Evolutionary conservation across 2,888 invertebrate genomes (phyloP).

Genomic region (Dyspetes luteomarginatus): DNA sequence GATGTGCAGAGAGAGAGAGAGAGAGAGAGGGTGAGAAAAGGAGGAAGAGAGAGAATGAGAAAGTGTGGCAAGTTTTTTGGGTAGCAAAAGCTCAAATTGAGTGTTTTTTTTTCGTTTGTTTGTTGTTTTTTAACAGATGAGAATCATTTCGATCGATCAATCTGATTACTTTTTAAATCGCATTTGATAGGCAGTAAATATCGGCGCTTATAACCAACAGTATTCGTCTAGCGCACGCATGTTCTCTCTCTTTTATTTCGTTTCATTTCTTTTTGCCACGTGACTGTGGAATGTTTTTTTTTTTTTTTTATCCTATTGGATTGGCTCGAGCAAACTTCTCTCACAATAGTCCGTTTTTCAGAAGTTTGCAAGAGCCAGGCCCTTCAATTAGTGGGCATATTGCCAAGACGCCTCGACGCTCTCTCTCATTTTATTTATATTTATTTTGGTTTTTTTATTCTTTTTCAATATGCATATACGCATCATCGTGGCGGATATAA

Average conservation of each 20-base stretch:
- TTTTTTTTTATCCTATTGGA: conserved; percentile 66
- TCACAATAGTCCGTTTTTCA: neutral
- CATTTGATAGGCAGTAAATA: conserved; percentile 51
- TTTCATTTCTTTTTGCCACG: conserved; percentile 68
- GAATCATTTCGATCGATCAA: conserved; percentile 27
- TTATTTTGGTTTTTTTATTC: conserved; percentile 4
- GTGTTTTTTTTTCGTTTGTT: neutral
- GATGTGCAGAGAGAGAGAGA: neutral
- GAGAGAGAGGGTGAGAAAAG: neutral
- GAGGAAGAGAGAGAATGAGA: neutral
- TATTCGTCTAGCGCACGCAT: conserved; percentile 43
- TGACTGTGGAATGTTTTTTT: conserved; percentile 79
- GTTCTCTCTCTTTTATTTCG: conserved; percentile 45
- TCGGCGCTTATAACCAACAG: conserved; percentile 36
- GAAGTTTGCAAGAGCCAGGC: conserved; percentile 66
- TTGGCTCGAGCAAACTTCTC: conserved; percentile 67
- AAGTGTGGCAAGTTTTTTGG: neutral
- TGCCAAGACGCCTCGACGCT: conserved; percentile 66
- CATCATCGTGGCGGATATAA: conserved; percentile 11
- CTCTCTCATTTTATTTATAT: conserved; percentile 2
- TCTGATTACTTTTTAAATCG: conserved; percentile 30
- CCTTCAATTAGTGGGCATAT: conserved; percentile 58
- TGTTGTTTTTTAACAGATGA: neutral
- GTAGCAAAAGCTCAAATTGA: conserved; percentile 14
- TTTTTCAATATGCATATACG: neutral